Evolutionary conservation across 2,113 vertebrate species (phyloP).

Genomic region (Rhegmatorhina hoffmannsi): DNA sequence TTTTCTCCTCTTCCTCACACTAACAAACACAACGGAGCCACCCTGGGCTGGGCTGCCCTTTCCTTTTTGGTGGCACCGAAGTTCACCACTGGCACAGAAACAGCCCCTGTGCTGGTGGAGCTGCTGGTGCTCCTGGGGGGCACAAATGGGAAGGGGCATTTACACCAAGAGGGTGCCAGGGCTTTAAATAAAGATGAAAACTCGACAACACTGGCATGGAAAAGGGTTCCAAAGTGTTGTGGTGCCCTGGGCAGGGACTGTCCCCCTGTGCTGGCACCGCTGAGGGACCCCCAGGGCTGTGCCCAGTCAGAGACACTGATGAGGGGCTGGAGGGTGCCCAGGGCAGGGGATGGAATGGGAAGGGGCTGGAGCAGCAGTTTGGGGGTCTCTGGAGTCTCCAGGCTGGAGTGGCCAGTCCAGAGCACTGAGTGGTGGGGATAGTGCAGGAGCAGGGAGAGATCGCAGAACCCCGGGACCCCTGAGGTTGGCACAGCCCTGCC

Average conservation of each 20-base stretch:
- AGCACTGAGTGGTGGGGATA: too few species aligned
- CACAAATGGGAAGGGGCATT: not conserved
- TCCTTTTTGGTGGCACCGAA: not conserved
- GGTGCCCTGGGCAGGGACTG: not conserved
- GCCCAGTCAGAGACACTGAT: not conserved
- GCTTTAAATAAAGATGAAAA: not conserved
- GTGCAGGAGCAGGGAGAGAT: too few species aligned
- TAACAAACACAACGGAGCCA: slow-evolving; percentile 19
- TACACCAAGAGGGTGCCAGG: not conserved
- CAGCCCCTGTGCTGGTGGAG: not conserved
- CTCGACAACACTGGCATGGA: not conserved
- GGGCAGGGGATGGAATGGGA: not conserved
- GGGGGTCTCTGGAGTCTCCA: not conserved
- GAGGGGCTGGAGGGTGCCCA: not conserved
- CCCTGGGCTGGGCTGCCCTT: not conserved
- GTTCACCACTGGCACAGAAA: not conserved
- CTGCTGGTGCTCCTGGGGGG: not conserved
- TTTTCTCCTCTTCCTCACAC: not conserved
- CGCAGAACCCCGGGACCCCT: too few species aligned
- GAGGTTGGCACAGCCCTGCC: too few species aligned
- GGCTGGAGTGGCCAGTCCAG: not conserved
- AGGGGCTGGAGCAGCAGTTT: too few species aligned
- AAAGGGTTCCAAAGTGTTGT: not conserved
- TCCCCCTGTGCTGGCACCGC: not conserved
- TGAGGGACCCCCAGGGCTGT: not conserved